These are phyloP conservation scores for Leptopilina drosophilae DNA, from an alignment of 2,888 invertebrate genomes.

Conservation along the genomic window DNA sequence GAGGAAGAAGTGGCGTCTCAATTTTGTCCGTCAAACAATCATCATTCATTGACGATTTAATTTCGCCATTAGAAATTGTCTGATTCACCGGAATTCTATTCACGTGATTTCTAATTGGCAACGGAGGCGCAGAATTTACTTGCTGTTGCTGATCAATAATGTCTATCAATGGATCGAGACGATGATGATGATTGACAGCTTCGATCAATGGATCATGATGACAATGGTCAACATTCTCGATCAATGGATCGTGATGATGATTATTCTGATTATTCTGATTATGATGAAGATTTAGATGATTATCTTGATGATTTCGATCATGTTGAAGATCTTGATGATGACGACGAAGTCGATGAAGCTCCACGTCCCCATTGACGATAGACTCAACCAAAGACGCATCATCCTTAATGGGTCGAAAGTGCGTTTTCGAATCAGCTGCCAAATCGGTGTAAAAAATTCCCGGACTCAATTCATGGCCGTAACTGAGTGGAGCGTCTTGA, in stretches of 20 bases:
- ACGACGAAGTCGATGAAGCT: too few relatives aligned
- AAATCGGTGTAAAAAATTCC: conserved; percentile 69
- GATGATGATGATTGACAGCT: neutral
- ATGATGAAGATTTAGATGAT: too few relatives aligned
- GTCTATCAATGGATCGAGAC: too few relatives aligned
- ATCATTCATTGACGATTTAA: neutral
- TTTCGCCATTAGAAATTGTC: conserved; percentile 25
- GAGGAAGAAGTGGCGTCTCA: conserved; percentile 69
- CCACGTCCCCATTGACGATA: conserved; percentile 63
- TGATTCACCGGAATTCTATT: conserved; percentile 69
- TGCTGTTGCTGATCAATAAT: neutral
- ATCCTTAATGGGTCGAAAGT: conserved; percentile 71
- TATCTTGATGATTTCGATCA: too few relatives aligned
- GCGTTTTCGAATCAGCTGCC: conserved; percentile 70
- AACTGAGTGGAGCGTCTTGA: conserved; percentile 80
- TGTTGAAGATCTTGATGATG: too few relatives aligned
- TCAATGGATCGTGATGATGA: too few relatives aligned
- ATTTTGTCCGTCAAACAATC: conserved; percentile 29
- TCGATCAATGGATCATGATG: too few relatives aligned
- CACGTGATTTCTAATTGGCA: conserved; percentile 68
- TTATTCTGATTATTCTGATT: too few relatives aligned
- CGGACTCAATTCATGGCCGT: conserved; percentile 75
- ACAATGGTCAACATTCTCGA: too few relatives aligned
- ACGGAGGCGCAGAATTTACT: conserved; percentile 56
- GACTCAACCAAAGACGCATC: conserved; percentile 71